Evolutionary conservation across 2,888 invertebrate genomes (phyloP).

Genomic region (Crepidodera aurea): DNA sequence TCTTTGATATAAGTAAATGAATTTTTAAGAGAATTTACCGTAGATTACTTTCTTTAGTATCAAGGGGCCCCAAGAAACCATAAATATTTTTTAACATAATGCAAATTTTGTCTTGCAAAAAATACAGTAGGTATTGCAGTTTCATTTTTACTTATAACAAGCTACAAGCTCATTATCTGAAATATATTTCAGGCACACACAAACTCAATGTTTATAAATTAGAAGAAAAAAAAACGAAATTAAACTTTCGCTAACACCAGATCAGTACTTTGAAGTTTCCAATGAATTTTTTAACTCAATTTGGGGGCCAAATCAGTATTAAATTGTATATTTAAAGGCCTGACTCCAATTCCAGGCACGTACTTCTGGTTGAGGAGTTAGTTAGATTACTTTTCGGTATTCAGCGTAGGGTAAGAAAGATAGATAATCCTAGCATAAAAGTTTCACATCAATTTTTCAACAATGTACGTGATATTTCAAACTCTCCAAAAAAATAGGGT

Average conservation of each 20-base stretch:
- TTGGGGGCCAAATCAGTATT: conserved; percentile 13
- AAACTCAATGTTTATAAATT: no score
- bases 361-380: conserved; percentile 50
- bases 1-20: no score
- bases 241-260: not conserved
- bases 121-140: no score
- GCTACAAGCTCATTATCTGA: no score
- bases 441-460: conserved; percentile 30
- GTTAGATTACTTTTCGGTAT: conserved; percentile 46
- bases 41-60: no score
- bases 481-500: conserved; percentile 2
- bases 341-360: conserved; percentile 48
- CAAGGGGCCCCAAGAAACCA: no score
- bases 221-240: not conserved
- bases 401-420: conserved; percentile 29
- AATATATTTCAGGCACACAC: no score
- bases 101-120: no score
- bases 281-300: conserved; percentile 14
- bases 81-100: no score
- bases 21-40: no score
- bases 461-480: conserved; percentile 26
- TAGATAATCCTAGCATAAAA: conserved; percentile 38
- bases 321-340: conserved; percentile 49
- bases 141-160: no score
- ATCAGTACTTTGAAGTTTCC: not conserved